These are phyloP conservation scores for Chiroxiphia lanceolata DNA, from an alignment of 2,797 vertebrate genomes.

Conservation along the genomic window DNA sequence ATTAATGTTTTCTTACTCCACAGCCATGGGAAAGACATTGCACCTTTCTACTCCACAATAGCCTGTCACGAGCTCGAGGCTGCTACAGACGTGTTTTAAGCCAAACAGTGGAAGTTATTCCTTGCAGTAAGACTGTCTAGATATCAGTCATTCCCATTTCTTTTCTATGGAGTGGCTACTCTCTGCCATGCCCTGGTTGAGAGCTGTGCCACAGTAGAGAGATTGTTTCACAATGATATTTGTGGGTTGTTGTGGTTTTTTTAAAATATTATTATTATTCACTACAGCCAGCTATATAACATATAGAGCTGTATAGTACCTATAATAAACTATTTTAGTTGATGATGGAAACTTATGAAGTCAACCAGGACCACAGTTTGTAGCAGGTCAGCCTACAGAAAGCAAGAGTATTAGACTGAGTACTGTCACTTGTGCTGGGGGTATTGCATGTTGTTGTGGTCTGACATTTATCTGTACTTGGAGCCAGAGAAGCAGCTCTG, in stretches of 20 bases:
- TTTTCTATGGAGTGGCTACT: background rate
- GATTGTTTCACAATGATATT: background rate
- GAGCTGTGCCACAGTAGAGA: background rate
- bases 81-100: background rate
- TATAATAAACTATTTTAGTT: background rate
- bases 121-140: background rate
- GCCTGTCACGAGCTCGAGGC: accelerated
- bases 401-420: background rate
- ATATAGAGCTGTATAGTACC: accelerated
- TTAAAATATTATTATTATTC: background rate
- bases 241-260: background rate
- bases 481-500: background rate
- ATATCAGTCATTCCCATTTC: background rate
- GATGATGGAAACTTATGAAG: background rate
- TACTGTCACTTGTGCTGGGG: no score
- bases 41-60: background rate
- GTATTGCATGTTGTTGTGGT: background rate
- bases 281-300: background rate
- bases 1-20: background rate
- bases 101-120: background rate
- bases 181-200: background rate
- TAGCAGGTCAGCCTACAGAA: background rate
- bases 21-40: accelerated
- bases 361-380: background rate
- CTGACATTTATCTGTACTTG: background rate